Base-by-base conservation (phyloP, 1,140 invertebrate species). In the Mizuhopecten yessoensis region DNA sequence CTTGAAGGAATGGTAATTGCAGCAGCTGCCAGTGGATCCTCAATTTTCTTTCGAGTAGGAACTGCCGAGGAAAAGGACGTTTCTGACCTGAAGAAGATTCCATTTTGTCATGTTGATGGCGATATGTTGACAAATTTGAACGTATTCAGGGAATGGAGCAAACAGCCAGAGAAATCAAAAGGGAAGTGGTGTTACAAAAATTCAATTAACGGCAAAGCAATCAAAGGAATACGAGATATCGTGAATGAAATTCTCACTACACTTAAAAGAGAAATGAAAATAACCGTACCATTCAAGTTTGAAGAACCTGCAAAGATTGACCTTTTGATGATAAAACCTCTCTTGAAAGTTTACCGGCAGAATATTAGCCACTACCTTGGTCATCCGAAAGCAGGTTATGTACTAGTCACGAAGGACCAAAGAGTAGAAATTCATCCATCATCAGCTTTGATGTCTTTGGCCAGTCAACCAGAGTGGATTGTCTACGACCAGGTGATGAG, bases 121-220 rank as follows among this genome's bases (percentile, higher is more conserved):
- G 99, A 99, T 97, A 98, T 99, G 95, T 97, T 99, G 7, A 99
- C 98, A 20, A 97, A 99, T 42, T 96, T 99, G 0, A 99, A 99
- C 96, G 98, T 99, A n/a, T 99, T 98, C 95, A 97, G 98, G 94
- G 92, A 92, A 86, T 96, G 95, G 94, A 49, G 93, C 86, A 86
- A 88, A 23, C 88, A 93, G 29, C 88, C 90, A 34, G 94, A 95
- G 88, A 93, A 93, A 33, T 23, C 93, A 75, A 95, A 95, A 90
- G 93, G 90, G 0, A 92, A 86, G 75, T 96, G 95, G 95, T 96
- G 96, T 88, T 23, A 92, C 9, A 49, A 90, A 34, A 95, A 96
- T 88, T 92, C 92, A n/a, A 91, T 96, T 20, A 96, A 96, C 90
- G 93, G 91, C 34, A 95, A 95, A 90, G 89, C 93, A n/a, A 91